These are phyloP conservation scores for Rhineura floridana DNA, from an alignment of 2,113 vertebrate species.

Conservation along the genomic window DNA sequence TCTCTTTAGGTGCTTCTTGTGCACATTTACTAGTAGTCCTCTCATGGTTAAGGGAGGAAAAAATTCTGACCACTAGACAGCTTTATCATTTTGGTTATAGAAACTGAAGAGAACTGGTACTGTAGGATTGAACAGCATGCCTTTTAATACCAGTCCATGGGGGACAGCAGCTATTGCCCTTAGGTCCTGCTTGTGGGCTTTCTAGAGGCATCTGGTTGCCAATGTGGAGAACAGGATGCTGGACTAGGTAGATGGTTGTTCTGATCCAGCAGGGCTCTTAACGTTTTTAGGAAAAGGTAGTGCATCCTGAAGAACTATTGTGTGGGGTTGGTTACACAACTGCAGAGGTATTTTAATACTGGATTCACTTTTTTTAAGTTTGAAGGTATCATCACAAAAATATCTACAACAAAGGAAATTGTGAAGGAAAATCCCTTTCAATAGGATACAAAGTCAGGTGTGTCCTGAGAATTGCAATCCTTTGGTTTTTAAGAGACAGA, in stretches of 20 bases:
- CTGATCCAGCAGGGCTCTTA: not conserved
- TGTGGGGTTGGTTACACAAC: not conserved
- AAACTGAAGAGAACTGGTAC: not conserved
- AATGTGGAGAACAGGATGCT: not conserved
- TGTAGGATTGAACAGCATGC: not conserved
- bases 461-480: not conserved
- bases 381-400: slow-evolving; percentile 6
- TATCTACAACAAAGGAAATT: not conserved
- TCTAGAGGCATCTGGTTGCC: not conserved
- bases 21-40: too few species aligned
- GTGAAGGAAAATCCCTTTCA: not conserved
- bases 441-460: not conserved
- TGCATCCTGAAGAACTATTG: not conserved
- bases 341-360: slow-evolving; percentile 15
- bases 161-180: not conserved
- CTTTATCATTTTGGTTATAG: slow-evolving; percentile 29
- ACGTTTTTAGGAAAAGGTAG: not conserved
- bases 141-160: not conserved
- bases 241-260: not conserved
- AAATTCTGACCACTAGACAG: not conserved
- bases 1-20: not conserved
- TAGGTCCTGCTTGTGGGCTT: not conserved
- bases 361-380: slow-evolving; percentile 8
- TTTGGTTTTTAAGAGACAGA: not conserved
- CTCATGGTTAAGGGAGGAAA: not conserved